These are phyloP conservation scores for Drosophila persimilis DNA, from an alignment of 1,140 invertebrate species.

Conservation along the genomic window DNA sequence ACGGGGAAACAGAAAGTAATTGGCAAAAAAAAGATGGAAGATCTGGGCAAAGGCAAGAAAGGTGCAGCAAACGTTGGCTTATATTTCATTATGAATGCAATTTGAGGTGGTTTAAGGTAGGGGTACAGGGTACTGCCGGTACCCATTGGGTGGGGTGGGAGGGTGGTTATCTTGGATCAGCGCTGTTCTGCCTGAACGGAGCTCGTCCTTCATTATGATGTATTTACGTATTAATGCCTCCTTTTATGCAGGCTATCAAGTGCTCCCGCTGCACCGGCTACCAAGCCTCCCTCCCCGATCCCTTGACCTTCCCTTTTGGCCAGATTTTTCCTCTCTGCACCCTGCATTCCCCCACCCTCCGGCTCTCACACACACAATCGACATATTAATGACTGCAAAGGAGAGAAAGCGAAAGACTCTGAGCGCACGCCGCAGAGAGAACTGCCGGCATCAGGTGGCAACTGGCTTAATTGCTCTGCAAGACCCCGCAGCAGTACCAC, in stretches of 20 bases:
- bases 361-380: slow-evolving; percentile 15
- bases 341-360: not conserved
- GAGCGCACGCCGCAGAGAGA: not conserved
- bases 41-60: not conserved
- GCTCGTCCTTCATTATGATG: slow-evolving; percentile 50
- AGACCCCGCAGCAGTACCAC: not conserved
- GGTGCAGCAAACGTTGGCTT: slow-evolving; percentile 62
- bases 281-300: not conserved
- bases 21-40: slow-evolving; percentile 8
- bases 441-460: slow-evolving; percentile 40
- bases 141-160: no score
- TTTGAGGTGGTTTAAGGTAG: slow-evolving; percentile 29
- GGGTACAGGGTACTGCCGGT: slow-evolving; percentile 1
- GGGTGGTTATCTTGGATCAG: no score
- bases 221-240: slow-evolving; percentile 69
- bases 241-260: slow-evolving; percentile 58
- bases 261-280: slow-evolving; percentile 27
- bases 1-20: slow-evolving; percentile 24
- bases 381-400: slow-evolving; percentile 24
- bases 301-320: slow-evolving; percentile 5
- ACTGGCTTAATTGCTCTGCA: slow-evolving; percentile 53
- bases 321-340: not conserved
- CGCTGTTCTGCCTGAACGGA: not conserved
- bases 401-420: not conserved
- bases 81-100: slow-evolving; percentile 65